Conservation (phyloP, 2,888 invertebrate genomes). For the Dioctria linearis region DNA sequence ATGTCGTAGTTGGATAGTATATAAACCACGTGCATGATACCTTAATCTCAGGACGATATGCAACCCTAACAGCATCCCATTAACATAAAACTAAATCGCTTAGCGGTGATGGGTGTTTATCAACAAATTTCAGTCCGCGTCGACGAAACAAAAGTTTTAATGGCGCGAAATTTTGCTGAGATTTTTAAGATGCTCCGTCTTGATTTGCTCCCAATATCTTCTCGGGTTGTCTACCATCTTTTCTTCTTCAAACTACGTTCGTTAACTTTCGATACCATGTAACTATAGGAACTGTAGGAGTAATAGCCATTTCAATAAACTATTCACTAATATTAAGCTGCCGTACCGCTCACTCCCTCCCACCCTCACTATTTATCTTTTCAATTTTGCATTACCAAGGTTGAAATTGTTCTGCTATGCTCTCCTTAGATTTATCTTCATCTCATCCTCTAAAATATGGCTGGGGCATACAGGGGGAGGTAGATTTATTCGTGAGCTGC, state of each 20-base stretch:
- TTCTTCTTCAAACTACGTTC: too few species aligned
- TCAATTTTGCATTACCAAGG: constrained; percentile 46
- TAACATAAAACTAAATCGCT: constrained; percentile 29
- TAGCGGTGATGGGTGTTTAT: constrained; percentile 33
- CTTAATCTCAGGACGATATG: constrained; percentile 35
- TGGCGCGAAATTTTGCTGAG: constrained; percentile 41
- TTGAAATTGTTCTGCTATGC: constrained; percentile 46
- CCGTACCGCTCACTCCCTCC: too few species aligned
- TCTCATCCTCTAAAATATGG: background rate
- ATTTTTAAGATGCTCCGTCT: constrained; percentile 25
- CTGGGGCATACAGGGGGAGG: constrained; percentile 2
- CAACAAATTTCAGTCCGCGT: constrained; percentile 37
- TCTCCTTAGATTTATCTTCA: constrained; percentile 25
- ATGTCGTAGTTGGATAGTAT: background rate
- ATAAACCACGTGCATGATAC: background rate
- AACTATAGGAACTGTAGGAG: too few species aligned
- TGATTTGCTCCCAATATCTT: background rate
- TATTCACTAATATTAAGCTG: too few species aligned
- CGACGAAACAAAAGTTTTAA: constrained; percentile 45
- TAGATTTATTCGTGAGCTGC: constrained; percentile 27
- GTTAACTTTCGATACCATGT: too few species aligned
- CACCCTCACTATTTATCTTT: constrained; percentile 44
- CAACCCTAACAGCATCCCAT: background rate
- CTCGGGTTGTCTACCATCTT: too few species aligned
- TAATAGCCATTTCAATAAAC: too few species aligned